Evolutionary conservation across 2,888 invertebrate genomes (phyloP).

Genomic region (Euclidia mi): DNA sequence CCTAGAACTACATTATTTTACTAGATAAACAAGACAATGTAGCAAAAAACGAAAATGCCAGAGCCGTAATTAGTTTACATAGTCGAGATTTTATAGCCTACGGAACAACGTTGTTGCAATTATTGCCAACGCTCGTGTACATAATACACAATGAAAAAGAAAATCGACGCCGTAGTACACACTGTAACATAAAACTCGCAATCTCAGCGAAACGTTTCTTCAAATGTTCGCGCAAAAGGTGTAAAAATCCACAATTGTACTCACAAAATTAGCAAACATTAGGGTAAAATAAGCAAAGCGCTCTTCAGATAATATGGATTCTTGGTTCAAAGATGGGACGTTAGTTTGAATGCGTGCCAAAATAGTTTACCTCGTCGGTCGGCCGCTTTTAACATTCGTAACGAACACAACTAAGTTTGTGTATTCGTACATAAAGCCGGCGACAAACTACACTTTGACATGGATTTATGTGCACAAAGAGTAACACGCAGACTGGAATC

Average conservation of each 20-base stretch:
- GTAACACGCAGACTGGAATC: conserved; percentile 22
- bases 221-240: conserved; percentile 36
- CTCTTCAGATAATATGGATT: conserved; percentile 62
- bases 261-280: conserved; percentile 28
- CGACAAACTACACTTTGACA: conserved; percentile 49
- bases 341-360: conserved; percentile 76
- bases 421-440: conserved; percentile 40
- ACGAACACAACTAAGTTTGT: conserved; percentile 49
- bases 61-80: background rate
- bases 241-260: conserved; percentile 34
- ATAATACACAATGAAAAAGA: conserved; percentile 2
- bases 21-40: too few relatives aligned
- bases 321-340: conserved; percentile 63
- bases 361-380: conserved; percentile 69
- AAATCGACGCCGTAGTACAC: background rate
- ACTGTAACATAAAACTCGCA: conserved; percentile 31
- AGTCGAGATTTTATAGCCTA: background rate
- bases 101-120: conserved; percentile 32
- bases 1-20: too few relatives aligned
- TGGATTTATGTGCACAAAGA: conserved; percentile 33
- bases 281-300: conserved; percentile 33
- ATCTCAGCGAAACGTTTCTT: conserved; percentile 32
- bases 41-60: background rate
- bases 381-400: conserved; percentile 48
- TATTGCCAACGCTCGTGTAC: conserved; percentile 18